These are phyloP conservation scores for cat (Felis catus) DNA, from an alignment of 2,113 vertebrate genomes.

Conservation along the genomic window DNA sequence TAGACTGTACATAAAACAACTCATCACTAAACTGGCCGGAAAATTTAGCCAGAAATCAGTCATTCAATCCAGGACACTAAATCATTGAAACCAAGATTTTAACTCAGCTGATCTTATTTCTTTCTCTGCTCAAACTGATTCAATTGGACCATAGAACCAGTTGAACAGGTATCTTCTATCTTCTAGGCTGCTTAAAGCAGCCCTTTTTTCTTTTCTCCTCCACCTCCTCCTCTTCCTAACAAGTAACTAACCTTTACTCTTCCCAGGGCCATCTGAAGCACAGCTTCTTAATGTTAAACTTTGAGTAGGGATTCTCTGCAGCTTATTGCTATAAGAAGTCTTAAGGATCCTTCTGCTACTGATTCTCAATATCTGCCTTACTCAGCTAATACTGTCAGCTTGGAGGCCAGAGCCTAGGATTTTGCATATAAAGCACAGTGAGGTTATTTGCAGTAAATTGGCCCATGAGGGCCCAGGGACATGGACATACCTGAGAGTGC, in stretches of 20 bases:
- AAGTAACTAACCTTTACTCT: slow-evolving; percentile 25
- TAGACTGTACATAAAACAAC: background rate
- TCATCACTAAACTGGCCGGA: background rate
- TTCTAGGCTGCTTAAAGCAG: background rate
- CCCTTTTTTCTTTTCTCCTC: background rate
- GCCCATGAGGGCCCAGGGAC: background rate
- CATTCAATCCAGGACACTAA: background rate
- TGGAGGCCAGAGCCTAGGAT: background rate
- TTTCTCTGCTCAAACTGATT: background rate
- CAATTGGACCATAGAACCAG: background rate
- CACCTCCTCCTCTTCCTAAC: background rate
- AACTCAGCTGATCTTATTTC: background rate
- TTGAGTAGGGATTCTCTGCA: background rate
- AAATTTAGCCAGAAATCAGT: background rate
- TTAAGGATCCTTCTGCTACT: background rate
- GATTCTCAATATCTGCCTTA: background rate
- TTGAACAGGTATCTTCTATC: slow-evolving; percentile 5
- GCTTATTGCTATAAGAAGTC: background rate
- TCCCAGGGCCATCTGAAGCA: background rate
- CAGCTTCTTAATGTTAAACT: background rate
- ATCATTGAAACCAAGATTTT: slow-evolving; percentile 14
- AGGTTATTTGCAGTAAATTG: background rate
- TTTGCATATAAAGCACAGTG: background rate
- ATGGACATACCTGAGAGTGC: background rate
- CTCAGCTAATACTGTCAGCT: background rate